Evolutionary conservation across 1,140 invertebrate species (phyloP), one percentile per base, ranked within the genome.

Genomic region (Chironomus striatipennis): DNA sequence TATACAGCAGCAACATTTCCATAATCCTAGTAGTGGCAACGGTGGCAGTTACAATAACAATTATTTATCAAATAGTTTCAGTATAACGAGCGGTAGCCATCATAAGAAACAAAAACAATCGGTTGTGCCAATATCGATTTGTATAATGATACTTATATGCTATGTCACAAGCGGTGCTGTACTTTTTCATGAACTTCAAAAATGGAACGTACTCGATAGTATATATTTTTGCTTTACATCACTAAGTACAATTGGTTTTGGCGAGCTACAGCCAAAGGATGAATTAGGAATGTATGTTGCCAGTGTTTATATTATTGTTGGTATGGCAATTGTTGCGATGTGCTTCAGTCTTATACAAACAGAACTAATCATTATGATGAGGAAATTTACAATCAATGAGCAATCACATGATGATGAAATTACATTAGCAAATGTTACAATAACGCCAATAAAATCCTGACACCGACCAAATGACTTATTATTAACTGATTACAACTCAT

Each of bases 331-430:
- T 74, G 91, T 98, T 75, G 96, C 96, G 17, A 98, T 98, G 93
- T 97, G 95, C 82, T 98, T 97, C 84, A 96, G 95, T 82, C 85
- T 98, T 70, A 93, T 98, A 76, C 95, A 98, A 83, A 95, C 97
- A 78, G 94, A 98, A 82, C 90, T 97, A 77, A 88, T 93, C 75
- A 81, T 86, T 75, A 84, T 88, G 78, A 82, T 90, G 79, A 85
- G 89, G 75, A 85, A 85, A 75, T 86, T 88, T 78, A 84, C 85
- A 78, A 80, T 81, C 1, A 79, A 81, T 74, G 80, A 82, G 76
- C 79, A 81, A 72, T 43, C 74, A 12, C 74, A 67, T 20, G 70
- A 42, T 12, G 81, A 82, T 75, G 81, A 82, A 74, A 74, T 82
- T 18, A 77, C 81, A 6, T 78, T 82, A 65, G 81, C 82, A 21